Percentiles rank a stretch among this genome's conserved stretches.
phyloP scores from a whole-genome alignment of 2,888 invertebrate species.

The Deilephila elpenor region DNA sequence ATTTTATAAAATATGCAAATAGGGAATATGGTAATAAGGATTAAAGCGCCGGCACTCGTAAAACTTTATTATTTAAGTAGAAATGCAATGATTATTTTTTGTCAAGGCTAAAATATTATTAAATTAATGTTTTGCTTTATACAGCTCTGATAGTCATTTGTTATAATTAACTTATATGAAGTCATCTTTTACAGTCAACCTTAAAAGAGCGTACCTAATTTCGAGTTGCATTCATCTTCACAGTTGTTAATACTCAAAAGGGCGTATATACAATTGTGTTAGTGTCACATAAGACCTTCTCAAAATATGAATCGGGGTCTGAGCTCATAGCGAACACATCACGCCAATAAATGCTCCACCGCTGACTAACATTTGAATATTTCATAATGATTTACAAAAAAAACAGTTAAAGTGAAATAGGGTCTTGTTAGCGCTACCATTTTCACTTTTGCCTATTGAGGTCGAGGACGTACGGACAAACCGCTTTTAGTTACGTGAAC shows the following conservation, averaged over 20 bases:
- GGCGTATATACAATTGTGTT: neutral
- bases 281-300: neutral
- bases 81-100: neutral
- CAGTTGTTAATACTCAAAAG: no score
- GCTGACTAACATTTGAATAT: constrained; percentile 33
- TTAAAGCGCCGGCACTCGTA: neutral
- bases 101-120: no score
- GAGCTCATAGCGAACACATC: neutral
- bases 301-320: neutral
- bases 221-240: no score
- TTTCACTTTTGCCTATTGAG: constrained; percentile 74
- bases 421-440: constrained; percentile 55
- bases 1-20: constrained; percentile 19
- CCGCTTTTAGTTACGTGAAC: constrained; percentile 57
- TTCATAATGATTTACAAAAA: constrained; percentile 50
- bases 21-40: neutral
- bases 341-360: neutral
- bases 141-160: no score
- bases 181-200: no score
- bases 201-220: no score
- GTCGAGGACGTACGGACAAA: constrained; percentile 71
- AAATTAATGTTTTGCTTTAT: no score
- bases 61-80: neutral
- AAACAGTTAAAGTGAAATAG: constrained; percentile 36
- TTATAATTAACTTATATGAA: no score